A percentile compares a stretch with the other conserved stretches of the same genome.
Conservation (phyloP, 2,797 vertebrate genomes). For the Taeniopygia guttata region DNA sequence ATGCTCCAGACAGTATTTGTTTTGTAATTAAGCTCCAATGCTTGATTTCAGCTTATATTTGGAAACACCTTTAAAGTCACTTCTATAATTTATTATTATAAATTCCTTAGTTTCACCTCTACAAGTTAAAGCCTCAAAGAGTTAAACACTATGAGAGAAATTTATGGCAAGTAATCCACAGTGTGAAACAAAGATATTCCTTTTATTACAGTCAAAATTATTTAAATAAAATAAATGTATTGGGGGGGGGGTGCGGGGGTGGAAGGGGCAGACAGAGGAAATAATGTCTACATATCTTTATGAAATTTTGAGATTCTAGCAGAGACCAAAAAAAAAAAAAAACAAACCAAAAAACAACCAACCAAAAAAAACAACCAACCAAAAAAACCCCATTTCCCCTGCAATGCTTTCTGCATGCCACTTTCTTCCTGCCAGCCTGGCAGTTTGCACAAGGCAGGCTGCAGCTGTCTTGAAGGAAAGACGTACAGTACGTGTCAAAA, state of each 20-base stretch:
- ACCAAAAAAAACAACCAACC: no score
- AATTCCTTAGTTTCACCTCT: background rate
- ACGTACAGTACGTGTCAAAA: background rate
- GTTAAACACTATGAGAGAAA: background rate
- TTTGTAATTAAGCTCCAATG: background rate
- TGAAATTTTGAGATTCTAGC: background rate
- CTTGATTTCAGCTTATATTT: background rate
- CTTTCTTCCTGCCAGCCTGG: conserved; percentile 49
- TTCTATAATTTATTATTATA: background rate
- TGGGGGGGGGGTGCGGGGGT: fast-evolving
- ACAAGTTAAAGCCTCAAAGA: background rate
- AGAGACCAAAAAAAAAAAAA: background rate
- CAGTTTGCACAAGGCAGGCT: conserved; percentile 6
- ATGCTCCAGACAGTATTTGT: background rate
- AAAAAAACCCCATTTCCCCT: background rate
- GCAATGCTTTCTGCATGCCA: background rate
- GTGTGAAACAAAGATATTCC: background rate
- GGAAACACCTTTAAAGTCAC: background rate
- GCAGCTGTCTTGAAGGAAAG: conserved; percentile 40
- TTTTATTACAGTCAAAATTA: background rate
- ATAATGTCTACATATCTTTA: fast-evolving
- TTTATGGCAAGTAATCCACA: background rate
- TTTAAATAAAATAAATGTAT: background rate
- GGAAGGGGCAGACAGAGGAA: background rate
- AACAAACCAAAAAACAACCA: no score